Conservation (phyloP, 2,797 vertebrate species). For the Martes flavigula region DNA sequence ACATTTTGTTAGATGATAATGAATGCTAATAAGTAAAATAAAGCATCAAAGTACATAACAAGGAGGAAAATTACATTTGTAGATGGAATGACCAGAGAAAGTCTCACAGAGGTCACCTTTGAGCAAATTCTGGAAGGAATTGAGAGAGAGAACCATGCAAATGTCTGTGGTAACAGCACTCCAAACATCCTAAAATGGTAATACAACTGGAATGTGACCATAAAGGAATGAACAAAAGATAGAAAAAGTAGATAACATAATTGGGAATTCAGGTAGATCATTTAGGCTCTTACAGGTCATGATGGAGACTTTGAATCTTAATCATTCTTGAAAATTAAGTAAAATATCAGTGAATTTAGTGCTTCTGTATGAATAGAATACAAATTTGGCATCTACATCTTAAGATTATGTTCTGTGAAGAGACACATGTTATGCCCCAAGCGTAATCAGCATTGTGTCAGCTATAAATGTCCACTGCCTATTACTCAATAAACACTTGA, state of each 20-base stretch:
- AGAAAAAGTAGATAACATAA: neutral
- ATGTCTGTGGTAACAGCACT: neutral
- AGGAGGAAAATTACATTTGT: neutral
- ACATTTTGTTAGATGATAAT: neutral
- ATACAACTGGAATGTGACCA: fast-evolving
- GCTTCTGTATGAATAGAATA: neutral
- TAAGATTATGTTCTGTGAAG: neutral
- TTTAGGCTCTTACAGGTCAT: neutral
- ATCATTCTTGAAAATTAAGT: neutral
- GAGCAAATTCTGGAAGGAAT: neutral
- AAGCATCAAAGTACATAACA: neutral
- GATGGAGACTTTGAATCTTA: neutral
- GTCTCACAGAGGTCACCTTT: neutral
- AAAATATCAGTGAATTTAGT: neutral
- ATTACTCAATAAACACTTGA: neutral
- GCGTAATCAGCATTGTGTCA: neutral
- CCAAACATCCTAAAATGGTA: neutral
- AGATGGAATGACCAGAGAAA: neutral
- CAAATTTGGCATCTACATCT: neutral
- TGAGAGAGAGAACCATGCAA: neutral
- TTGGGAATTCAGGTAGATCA: neutral
- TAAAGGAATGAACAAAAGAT: neutral
- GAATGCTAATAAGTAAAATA: neutral
- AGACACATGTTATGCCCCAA: neutral
- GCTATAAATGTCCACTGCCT: neutral